Base-by-base conservation (phyloP, 2,888 invertebrate genomes). In the Ectobius pallidus region DNA sequence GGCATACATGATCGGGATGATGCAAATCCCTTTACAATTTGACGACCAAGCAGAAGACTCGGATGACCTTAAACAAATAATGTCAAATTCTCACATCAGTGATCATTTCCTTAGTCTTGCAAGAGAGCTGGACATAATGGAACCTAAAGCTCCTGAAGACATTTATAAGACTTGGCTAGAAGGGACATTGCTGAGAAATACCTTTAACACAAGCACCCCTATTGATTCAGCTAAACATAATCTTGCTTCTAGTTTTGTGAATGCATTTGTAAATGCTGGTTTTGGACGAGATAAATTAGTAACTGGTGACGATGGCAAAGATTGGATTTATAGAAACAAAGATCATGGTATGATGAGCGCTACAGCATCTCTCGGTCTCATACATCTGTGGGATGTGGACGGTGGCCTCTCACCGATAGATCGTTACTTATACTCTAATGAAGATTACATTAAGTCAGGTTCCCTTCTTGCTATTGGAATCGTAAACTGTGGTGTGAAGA, bases 111-210 rank as follows among this genome's bases (percentile, higher is more conserved):
- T 96, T 39, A 94, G 94, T 78, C 86, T 99, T 76, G 99, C 92
- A 2, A 89, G 98, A 83, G 99, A 99, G 87, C 92, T 92, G 79
- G 99, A 99, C 82, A 97, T 99, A 77, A 94, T 99, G 93, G 99
- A 99, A 82, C 97, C 99, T 0, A 99, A 99, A 85, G 93, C 95
- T 0, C 99, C 99, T 0, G 99, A 99, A 82, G 99, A 99, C 81
- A 97, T 99, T 14, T 99, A 99, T 85, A 99, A 99, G 84, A 93
- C 95, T 0, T 98, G 99, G 88, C 85, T 99, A 75, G 99, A 99
- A 84, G 94, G 88, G 0, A 85, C 87, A 1, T 87, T 87, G 3
- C 81, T 87, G 1, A 86, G 94, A 34, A 90, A 93, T 0, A 90
- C 92, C 0, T 89, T 92, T 58, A 87, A 91, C 1, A 86, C 91